These are phyloP conservation scores for Donacobius atricapilla DNA, from an alignment of 2,113 vertebrate species.

Conservation along the genomic window DNA sequence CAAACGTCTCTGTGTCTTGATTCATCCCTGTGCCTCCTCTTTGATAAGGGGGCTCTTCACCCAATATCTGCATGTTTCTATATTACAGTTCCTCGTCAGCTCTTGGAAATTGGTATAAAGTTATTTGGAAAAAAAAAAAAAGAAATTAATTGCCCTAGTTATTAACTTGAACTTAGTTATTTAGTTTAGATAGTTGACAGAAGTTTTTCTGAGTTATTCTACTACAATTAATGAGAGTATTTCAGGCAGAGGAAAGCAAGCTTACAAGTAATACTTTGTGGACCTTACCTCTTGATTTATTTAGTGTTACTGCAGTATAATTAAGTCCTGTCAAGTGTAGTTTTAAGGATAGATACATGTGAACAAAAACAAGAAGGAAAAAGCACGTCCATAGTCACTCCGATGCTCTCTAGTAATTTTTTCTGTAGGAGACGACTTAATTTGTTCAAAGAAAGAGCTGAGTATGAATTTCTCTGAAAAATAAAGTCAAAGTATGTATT, in stretches of 20 bases:
- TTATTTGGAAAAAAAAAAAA: background rate
- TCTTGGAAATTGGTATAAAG: background rate
- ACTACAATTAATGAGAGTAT: background rate
- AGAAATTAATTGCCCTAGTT: rapidly evolving
- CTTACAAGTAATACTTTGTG: background rate
- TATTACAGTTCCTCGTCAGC: background rate
- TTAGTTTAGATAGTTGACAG: background rate
- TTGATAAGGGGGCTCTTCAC: background rate
- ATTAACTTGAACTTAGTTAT: too few species aligned
- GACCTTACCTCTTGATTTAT: background rate
- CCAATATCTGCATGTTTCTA: background rate
- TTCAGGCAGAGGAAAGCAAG: background rate
- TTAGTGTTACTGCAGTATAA: background rate
- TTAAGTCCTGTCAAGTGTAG: background rate
- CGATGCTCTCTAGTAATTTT: background rate
- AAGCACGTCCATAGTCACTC: background rate
- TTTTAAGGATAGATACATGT: background rate
- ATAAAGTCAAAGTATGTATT: background rate
- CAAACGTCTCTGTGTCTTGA: background rate
- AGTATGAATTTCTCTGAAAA: background rate
- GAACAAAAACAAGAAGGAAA: background rate
- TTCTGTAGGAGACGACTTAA: background rate
- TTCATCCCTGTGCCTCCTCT: background rate
- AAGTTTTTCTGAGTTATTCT: background rate
- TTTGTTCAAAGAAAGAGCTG: background rate